Evolutionary conservation across 1,140 invertebrate species (phyloP), one percentile per base, ranked within the genome.

Genomic region (Drosophila murphyi): DNA sequence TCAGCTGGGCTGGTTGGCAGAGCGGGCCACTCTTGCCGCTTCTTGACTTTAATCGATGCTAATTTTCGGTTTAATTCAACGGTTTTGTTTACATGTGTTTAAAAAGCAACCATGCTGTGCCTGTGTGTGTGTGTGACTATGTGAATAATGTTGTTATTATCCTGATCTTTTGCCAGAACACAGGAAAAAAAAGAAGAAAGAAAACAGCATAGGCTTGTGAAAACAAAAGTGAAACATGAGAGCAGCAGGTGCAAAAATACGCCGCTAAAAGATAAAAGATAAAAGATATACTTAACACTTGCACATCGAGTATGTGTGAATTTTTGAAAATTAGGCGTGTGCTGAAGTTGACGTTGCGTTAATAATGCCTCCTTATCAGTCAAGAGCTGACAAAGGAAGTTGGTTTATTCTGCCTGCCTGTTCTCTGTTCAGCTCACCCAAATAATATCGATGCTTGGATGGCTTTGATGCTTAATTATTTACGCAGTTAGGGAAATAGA

Each of bases 1-100:
- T 10, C 0, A 29, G 10, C 1, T 32, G 8, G 48, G 37, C 20
- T 20, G 20, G 20, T 0, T 20, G 61, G 34, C n/a, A 55, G 65
- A 37, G 43, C n/a, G 39, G 29, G 29, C 31, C 55, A 39, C 32
- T 55, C 47, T 52, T 41, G 62, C 51, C 31, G 47, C 76, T 78
- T 87, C 83, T 87, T 87, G 83, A 83, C 83, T 88, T 87, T 89
- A 87, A 87, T 87, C 83, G 83, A 87, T 87, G 83, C 83, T 89
- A 87, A 87, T 87, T 87, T 87, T 83, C 73, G 83, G 83, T 87
- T 87, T 87, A 87, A 87, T 87, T 87, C 83, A 87, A 88, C 87
- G 83, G 83, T 88, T 88, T 83, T 87, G 83, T 87, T 87, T 87
- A 88, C 83, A 87, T 83, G 73, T 89, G 85, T 80, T 83, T 72